phyloP scores from a whole-genome alignment of 1,140 invertebrate species.

The Melitaea cinxia region DNA sequence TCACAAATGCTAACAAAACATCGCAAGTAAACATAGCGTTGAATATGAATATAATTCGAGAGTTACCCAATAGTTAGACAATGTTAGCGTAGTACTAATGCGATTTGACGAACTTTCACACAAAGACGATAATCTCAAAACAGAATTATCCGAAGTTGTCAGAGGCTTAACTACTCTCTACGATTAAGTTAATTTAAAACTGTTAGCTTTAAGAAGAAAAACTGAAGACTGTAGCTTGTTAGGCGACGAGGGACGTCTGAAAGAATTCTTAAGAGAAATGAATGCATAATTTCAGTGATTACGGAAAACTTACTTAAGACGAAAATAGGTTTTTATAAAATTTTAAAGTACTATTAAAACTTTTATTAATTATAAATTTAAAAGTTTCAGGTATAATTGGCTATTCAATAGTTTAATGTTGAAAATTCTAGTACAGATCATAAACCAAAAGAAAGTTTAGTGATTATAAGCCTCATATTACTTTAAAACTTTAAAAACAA shows the following conservation, averaged over 20 bases:
- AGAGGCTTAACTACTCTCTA: constrained; percentile 15
- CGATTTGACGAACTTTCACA: neutral
- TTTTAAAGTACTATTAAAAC: constrained; percentile 1
- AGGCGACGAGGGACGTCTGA: constrained; percentile 6
- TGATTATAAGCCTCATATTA: too few relatives aligned
- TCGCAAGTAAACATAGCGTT: too few relatives aligned
- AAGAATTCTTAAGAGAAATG: constrained; percentile 19
- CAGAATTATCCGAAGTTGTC: constrained; percentile 2
- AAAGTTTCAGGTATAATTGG: neutral
- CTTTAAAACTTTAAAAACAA: too few relatives aligned
- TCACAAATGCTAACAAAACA: too few relatives aligned
- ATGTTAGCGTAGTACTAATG: neutral
- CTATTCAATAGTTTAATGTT: too few relatives aligned
- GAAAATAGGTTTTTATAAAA: constrained; percentile 15
- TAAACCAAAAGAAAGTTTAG: too few relatives aligned
- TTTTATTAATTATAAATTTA: neutral
- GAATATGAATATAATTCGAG: neutral
- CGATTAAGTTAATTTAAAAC: constrained; percentile 23
- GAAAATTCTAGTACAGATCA: too few relatives aligned
- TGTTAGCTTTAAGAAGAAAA: constrained; percentile 27
- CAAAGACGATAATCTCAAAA: constrained; percentile 8
- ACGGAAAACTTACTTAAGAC: constrained; percentile 18
- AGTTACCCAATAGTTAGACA: neutral
- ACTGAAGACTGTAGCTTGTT: constrained; percentile 16
- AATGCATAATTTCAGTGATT: constrained; percentile 29